Conservation (phyloP, 2,113 vertebrate genomes). For the Megaceryle torquata region DNA sequence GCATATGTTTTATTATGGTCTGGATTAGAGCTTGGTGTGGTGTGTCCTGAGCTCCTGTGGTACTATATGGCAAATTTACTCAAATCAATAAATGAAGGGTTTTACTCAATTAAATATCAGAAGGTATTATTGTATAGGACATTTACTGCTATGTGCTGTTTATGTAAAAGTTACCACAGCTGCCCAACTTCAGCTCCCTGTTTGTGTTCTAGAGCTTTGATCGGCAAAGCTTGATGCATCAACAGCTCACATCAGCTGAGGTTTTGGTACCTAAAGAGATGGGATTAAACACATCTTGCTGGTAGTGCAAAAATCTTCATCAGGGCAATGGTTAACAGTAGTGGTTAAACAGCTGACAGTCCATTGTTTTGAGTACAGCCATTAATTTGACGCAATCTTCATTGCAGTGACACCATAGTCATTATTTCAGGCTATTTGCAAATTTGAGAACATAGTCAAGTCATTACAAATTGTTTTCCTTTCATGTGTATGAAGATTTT, state of each 20-base stretch:
- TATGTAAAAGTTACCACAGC: neutral
- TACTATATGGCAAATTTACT: neutral
- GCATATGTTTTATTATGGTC: neutral
- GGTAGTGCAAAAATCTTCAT: neutral
- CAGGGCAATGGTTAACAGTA: neutral
- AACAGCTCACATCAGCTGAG: neutral
- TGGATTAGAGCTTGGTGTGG: neutral
- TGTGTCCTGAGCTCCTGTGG: neutral
- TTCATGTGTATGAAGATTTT: neutral
- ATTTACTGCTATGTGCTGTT: neutral
- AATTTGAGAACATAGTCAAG: neutral
- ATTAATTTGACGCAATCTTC: neutral
- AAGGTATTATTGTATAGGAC: neutral
- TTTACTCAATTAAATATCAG: neutral
- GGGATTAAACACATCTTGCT: neutral
- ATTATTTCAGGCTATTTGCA: neutral
- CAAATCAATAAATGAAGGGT: neutral
- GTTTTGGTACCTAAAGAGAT: neutral
- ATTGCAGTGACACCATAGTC: neutral
- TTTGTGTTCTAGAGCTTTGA: neutral
- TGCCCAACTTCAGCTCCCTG: neutral
- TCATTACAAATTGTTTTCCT: neutral
- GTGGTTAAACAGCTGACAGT: neutral
- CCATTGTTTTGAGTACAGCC: neutral
- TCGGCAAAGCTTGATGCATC: neutral